Percentiles rank a stretch among this genome's conserved stretches.
phyloP scores from a whole-genome alignment of 2,113 vertebrate species.

The Petrocephalus microphthalmus region DNA sequence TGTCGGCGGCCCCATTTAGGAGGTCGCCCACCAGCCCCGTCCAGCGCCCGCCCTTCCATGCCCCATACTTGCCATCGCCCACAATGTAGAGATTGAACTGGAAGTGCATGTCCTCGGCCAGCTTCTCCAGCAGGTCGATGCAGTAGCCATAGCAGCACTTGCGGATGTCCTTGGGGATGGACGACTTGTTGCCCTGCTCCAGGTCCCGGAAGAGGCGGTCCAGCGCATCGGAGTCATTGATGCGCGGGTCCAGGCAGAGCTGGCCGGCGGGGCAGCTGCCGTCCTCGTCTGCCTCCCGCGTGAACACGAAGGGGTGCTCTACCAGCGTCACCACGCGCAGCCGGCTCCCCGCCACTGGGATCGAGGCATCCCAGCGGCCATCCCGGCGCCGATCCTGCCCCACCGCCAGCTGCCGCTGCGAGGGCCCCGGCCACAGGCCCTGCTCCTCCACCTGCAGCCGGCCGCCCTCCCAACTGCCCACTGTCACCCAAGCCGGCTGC shows the following conservation, averaged over 20 bases:
- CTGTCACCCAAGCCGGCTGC: slow-evolving; percentile 78
- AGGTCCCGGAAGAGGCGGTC: slow-evolving; percentile 65
- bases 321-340: slow-evolving; percentile 82
- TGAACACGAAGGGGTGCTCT: slow-evolving; percentile 85
- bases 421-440: slow-evolving; percentile 47
- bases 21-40: slow-evolving; percentile 89
- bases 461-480: slow-evolving; percentile 71
- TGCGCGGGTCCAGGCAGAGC: slow-evolving; percentile 75
- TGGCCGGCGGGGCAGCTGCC: slow-evolving; percentile 78
- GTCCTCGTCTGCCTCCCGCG: slow-evolving; percentile 74
- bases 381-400: slow-evolving; percentile 26
- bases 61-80: slow-evolving; percentile 86
- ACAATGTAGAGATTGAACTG: slow-evolving; percentile 90
- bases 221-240: slow-evolving; percentile 64
- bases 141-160: slow-evolving; percentile 94
- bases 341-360: slow-evolving; percentile 36
- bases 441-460: slow-evolving; percentile 66
- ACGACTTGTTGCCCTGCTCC: slow-evolving; percentile 51
- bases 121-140: slow-evolving; percentile 84
- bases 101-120: slow-evolving; percentile 82
- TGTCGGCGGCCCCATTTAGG: slow-evolving; percentile 75
- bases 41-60: slow-evolving; percentile 78
- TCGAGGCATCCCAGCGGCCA: slow-evolving; percentile 43
- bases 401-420: slow-evolving; percentile 31
- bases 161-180: slow-evolving; percentile 56